phyloP scores from a whole-genome alignment of 2,797 vertebrate species.

The Chaetophractus vellerosus region DNA sequence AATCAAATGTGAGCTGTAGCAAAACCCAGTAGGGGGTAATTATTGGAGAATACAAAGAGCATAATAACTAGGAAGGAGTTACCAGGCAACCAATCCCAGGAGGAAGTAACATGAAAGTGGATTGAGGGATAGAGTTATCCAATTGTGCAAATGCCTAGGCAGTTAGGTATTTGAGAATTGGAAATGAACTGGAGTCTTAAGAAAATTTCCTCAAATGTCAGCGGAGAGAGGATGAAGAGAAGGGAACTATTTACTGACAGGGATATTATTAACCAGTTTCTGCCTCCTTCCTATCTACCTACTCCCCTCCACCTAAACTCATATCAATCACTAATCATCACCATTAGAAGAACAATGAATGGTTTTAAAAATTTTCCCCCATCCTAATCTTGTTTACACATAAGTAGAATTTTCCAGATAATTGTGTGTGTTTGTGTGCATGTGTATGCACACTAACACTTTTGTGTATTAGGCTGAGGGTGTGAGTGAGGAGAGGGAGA shows the following conservation, averaged over 20 bases:
- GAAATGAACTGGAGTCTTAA: constrained; percentile 61
- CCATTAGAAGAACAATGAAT: constrained; percentile 9
- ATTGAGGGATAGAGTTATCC: constrained; percentile 38
- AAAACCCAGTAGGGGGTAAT: constrained; percentile 80
- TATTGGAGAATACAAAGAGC: constrained; percentile 17
- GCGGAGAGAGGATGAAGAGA: constrained; percentile 4
- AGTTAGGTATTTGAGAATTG: constrained; percentile 68
- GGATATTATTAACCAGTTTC: constrained; percentile 28
- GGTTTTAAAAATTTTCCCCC: neutral
- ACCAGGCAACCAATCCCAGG: constrained; percentile 82
- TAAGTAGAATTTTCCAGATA: constrained; percentile 23
- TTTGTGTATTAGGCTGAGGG: neutral
- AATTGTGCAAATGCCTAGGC: constrained; percentile 64
- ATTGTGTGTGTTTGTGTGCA: neutral
- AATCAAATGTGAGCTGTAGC: neutral
- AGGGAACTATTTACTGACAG: constrained; percentile 14
- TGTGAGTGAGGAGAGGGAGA: neutral
- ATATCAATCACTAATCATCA: constrained; percentile 19
- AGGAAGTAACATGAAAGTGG: constrained; percentile 76
- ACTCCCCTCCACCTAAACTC: constrained; percentile 14
- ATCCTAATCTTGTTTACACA: constrained; percentile 25
- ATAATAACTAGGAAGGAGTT: constrained; percentile 74
- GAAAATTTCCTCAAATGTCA: constrained; percentile 65
- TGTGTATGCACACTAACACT: neutral
- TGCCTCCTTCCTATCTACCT: neutral